phyloP scores from a whole-genome alignment of 2,888 invertebrate genomes.

The Phymatocera aterrima region DNA sequence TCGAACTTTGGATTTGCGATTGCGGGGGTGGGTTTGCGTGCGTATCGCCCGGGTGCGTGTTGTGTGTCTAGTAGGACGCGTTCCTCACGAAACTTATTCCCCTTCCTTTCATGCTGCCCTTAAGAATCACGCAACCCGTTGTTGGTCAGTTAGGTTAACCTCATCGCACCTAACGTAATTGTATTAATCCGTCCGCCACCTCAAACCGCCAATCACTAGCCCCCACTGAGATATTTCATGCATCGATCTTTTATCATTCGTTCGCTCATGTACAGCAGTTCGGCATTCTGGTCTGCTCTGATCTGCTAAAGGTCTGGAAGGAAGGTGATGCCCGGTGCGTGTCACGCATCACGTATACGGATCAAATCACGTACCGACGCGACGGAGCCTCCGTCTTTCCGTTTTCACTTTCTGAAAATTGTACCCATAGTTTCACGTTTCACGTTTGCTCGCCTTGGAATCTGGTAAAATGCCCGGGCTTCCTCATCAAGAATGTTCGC shows the following conservation, averaged over 20 bases:
- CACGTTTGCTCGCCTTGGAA: neutral
- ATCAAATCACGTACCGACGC: conserved; percentile 33
- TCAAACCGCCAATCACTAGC: conserved; percentile 23
- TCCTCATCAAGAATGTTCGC: neutral
- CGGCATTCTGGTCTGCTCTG: conserved; percentile 9
- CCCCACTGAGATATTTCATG: neutral
- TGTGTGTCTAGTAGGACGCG: conserved; percentile 31
- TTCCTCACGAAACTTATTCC: conserved; percentile 26
- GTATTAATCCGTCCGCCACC: conserved; percentile 57
- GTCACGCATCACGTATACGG: conserved; percentile 35
- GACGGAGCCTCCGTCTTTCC: neutral
- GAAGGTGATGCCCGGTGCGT: conserved; percentile 25
- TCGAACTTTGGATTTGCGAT: neutral
- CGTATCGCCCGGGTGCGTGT: conserved; percentile 31
- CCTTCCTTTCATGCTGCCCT: neutral
- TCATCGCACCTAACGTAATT: conserved; percentile 64
- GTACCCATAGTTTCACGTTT: neutral
- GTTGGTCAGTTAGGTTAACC: conserved; percentile 65
- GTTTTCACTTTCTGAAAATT: neutral
- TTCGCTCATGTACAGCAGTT: neutral
- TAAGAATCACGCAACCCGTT: conserved; percentile 66
- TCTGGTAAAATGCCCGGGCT: neutral
- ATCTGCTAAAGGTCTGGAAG: too few species aligned
- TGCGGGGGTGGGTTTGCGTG: conserved; percentile 9
- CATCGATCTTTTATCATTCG: neutral